Evolutionary conservation across 2,888 invertebrate species (phyloP), one percentile per base, ranked within the genome.

Genomic region (Pimpla rufipes): DNA sequence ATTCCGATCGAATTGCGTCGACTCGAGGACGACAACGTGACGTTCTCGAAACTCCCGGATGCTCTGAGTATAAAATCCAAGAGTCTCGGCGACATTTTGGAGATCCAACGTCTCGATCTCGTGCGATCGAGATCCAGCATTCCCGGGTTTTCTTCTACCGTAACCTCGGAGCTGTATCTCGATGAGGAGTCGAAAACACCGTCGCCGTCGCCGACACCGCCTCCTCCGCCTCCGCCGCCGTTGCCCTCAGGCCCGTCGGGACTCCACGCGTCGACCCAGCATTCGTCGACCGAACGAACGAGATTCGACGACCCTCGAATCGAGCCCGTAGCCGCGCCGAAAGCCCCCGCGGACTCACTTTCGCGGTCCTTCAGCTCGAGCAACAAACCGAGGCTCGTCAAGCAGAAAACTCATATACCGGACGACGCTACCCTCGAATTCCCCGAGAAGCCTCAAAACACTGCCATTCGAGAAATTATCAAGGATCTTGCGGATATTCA

Each of bases 1-100:
- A 94, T 98, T 85, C 98, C 98, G 2, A 98, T 98, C 77, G 98
- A 98, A 93, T 93, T 98, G 76, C 95, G 98, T 40, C 95, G 98
- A 50, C 94, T 98, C 80, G 97, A 97, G 90, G 96, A 96, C 85
- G 94, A 95, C 83, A 95, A 94, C 74, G 75, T 87, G 3, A 87
- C 81, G 29, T 74, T 89, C 35, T 88, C 82, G 67, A 91, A 90
- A 42, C 77, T 81, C 37, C 78, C 78, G 29, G 82, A 85, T 13
- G 66, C 73, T 13, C 71, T 59, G n/a, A 95, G 96, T 66, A 94
- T 97, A 70, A 98, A 98, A 91, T 98, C 97, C 4, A 96, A 97
- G 91, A 97, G 97, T 91, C 94, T 98, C 87, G 97, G 97, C 78
- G 97, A 97, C 91, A 97, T 98, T 82, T 95, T 97, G 71, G 97